Percentiles rank a stretch among this genome's conserved stretches.
These are phyloP conservation scores for Fissipunctia ypsillon DNA, from an alignment of 2,888 invertebrate genomes.

Conservation along the genomic window DNA sequence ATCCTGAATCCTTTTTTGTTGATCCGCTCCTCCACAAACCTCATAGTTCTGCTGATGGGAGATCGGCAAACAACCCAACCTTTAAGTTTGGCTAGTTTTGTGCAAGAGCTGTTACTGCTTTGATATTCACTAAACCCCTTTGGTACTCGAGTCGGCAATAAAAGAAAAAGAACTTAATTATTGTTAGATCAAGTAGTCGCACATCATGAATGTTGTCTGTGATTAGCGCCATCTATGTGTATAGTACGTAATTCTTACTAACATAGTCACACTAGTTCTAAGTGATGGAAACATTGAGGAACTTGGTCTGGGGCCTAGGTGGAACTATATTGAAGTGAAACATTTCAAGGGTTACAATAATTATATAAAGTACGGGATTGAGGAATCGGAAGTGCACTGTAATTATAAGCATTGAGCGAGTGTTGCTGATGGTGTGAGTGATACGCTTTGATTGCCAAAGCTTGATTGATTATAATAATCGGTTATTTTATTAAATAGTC, in stretches of 20 bases:
- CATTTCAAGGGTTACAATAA: constrained; percentile 63
- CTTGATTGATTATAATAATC: constrained; percentile 72
- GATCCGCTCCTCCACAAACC: constrained; percentile 19
- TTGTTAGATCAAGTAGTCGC: constrained; percentile 48
- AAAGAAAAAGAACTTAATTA: constrained; percentile 1
- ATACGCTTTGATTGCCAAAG: constrained; percentile 80
- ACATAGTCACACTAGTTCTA: constrained; percentile 40
- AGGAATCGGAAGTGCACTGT: constrained; percentile 67
- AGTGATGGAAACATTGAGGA: constrained; percentile 27
- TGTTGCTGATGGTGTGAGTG: constrained; percentile 71
- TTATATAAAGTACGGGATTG: constrained; percentile 57
- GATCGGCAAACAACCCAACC: constrained; percentile 24
- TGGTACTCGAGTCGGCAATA: constrained; percentile 12
- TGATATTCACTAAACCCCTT: constrained; percentile 17
- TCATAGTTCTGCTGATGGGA: constrained; percentile 17
- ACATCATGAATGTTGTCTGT: constrained; percentile 50
- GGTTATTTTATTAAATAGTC: constrained; percentile 66
- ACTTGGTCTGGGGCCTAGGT: constrained; percentile 29
- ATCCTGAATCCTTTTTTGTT: constrained; percentile 1
- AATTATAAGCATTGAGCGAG: constrained; percentile 65
- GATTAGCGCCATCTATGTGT: constrained; percentile 67
- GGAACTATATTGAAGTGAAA: constrained; percentile 63
- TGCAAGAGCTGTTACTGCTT: constrained; percentile 13
- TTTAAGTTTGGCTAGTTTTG: constrained; percentile 38
- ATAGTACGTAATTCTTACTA: constrained; percentile 49